A percentile compares a stretch with the other conserved stretches of the same genome.
Conservation (phyloP, 2,888 invertebrate genomes). For the Rhingia campestris region DNA sequence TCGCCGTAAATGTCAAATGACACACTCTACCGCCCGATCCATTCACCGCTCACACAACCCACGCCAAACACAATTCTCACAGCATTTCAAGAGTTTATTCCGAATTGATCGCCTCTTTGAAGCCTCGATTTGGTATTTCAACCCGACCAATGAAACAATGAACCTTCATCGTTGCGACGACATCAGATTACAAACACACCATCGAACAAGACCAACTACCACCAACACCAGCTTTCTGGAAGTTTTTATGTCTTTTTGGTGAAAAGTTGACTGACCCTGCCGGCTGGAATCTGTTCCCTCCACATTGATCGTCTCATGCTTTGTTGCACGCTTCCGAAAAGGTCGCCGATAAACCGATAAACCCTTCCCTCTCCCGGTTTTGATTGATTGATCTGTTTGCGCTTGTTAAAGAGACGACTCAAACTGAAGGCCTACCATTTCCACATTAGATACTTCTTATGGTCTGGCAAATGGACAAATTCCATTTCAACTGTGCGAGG, state of each 20-base stretch:
- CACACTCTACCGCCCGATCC: slow-evolving; percentile 5
- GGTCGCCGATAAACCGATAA: slow-evolving; percentile 7
- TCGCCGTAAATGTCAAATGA: slow-evolving; percentile 36
- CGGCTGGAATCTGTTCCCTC: not conserved
- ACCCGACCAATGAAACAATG: slow-evolving; percentile 25
- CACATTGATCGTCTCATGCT: not conserved
- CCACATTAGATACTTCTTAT: slow-evolving; percentile 24
- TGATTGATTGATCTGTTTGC: slow-evolving; percentile 36
- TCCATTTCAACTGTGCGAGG: not conserved
- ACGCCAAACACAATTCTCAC: slow-evolving; percentile 22
- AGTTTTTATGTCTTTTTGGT: slow-evolving; percentile 21
- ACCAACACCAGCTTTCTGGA: slow-evolving; percentile 12
- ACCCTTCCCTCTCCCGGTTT: slow-evolving; percentile 6
- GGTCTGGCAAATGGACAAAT: slow-evolving; percentile 20
- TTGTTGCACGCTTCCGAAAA: slow-evolving; percentile 12
- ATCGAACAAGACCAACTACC: slow-evolving; percentile 1
- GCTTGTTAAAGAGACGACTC: not conserved
- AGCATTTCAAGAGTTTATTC: slow-evolving; percentile 24
- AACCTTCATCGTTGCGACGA: slow-evolving; percentile 21
- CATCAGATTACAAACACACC: slow-evolving; percentile 7
- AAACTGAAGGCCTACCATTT: slow-evolving; percentile 9
- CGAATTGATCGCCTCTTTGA: slow-evolving; percentile 23
- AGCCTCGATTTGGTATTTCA: slow-evolving; percentile 28
- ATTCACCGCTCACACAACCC: slow-evolving; percentile 14
- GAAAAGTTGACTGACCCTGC: slow-evolving; percentile 44